These are phyloP conservation scores for Mycalesis mineus DNA, from an alignment of 2,888 invertebrate genomes.

Conservation along the genomic window DNA sequence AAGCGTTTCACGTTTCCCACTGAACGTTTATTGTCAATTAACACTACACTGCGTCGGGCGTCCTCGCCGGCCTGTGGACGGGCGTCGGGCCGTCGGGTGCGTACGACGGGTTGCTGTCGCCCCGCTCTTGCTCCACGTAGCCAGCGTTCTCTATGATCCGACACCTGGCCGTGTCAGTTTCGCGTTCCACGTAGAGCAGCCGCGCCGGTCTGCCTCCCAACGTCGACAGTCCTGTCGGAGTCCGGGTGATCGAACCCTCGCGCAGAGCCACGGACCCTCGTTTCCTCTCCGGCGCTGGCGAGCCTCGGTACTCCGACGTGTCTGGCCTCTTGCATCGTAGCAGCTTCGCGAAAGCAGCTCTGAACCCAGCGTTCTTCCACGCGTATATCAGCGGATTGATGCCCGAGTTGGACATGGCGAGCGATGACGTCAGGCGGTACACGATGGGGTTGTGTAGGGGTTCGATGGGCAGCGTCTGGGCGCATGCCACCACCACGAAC, in stretches of 20 bases:
- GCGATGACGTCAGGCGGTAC: slow-evolving; percentile 82
- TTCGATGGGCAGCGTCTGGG: slow-evolving; percentile 76
- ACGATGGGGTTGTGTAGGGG: slow-evolving; percentile 74
- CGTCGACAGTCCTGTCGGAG: slow-evolving; percentile 49
- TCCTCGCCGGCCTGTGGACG: slow-evolving; percentile 50
- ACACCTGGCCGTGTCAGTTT: slow-evolving; percentile 58
- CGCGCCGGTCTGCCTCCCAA: slow-evolving; percentile 66
- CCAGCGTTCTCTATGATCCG: slow-evolving; percentile 74
- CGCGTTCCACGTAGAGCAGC: slow-evolving; percentile 59
- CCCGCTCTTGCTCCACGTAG: slow-evolving; percentile 63
- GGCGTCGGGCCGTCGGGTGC: slow-evolving; percentile 69
- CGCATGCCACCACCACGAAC: slow-evolving; percentile 83
- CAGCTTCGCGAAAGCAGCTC: slow-evolving; percentile 83
- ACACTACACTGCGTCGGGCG: slow-evolving; percentile 59
- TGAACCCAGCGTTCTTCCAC: slow-evolving; percentile 89
- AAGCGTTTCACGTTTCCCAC: slow-evolving; percentile 77
- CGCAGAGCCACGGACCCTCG: slow-evolving; percentile 70
- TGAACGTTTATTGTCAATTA: slow-evolving; percentile 54
- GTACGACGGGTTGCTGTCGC: slow-evolving; percentile 68
- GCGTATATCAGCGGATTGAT: slow-evolving; percentile 91
- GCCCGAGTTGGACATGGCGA: slow-evolving; percentile 88
- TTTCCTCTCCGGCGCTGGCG: slow-evolving; percentile 76
- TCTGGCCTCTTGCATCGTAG: slow-evolving; percentile 82
- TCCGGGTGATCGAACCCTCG: slow-evolving; percentile 64
- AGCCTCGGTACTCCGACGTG: slow-evolving; percentile 73